These are phyloP conservation scores for Crotalus viridis DNA, from an alignment of 2,113 vertebrate species.

Conservation along the genomic window DNA sequence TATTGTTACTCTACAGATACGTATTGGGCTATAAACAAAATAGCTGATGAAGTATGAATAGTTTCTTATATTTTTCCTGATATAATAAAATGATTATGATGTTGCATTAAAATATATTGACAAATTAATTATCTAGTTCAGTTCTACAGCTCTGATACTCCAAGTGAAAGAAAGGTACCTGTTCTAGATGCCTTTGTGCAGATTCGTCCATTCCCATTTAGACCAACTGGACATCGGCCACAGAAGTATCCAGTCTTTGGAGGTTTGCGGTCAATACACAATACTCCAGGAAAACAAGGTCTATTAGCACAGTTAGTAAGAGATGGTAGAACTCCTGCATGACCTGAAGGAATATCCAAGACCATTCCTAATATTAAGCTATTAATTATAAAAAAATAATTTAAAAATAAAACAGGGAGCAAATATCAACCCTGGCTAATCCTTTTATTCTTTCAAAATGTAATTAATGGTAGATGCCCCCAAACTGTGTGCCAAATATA, in stretches of 20 bases:
- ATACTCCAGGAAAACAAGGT: constrained; percentile 76
- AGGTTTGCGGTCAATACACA: constrained; percentile 70
- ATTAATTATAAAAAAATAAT: neutral
- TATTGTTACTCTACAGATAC: neutral
- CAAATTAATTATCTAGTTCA: neutral
- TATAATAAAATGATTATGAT: neutral
- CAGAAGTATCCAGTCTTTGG: constrained; percentile 73
- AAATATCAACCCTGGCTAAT: neutral
- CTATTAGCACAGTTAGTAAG: constrained; percentile 66
- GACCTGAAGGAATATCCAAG: constrained; percentile 5
- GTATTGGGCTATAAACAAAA: neutral
- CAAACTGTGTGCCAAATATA: constrained; percentile 44
- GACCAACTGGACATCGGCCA: constrained; percentile 71
- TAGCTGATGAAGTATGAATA: neutral
- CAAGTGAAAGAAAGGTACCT: constrained; percentile 34
- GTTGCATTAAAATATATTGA: neutral
- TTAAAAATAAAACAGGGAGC: neutral
- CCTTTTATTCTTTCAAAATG: constrained; percentile 46
- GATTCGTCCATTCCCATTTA: constrained; percentile 34
- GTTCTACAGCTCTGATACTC: neutral
- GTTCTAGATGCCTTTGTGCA: constrained; percentile 36
- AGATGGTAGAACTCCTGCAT: neutral
- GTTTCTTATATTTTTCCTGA: neutral
- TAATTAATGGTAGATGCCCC: constrained; percentile 43
- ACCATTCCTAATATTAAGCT: neutral